Base-by-base conservation (phyloP, 2,113 vertebrate species). In the Kryptolebias marmoratus region DNA sequence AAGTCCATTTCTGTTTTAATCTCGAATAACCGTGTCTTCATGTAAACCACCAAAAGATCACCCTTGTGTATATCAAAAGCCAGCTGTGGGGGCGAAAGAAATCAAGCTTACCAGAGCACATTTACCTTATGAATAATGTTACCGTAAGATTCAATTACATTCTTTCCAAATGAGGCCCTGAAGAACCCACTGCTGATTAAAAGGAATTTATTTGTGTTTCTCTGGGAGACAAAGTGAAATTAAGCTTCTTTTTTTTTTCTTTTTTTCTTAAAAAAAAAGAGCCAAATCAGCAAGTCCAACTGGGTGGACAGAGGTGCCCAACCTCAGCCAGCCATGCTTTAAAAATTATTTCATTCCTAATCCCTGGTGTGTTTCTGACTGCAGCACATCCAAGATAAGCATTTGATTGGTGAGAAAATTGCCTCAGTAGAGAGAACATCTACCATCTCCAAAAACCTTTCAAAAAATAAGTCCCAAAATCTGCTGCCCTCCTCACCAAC, bases 131-230 rank as follows among this genome's bases (percentile, higher is more conserved):
- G 68, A 87, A 86, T 78, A 84, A 87, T 83, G 80, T 80, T 84
- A 86, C 88, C 64, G 86, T 83, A 75, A 83, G 82, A 86, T 86
- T 88, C 72, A 85, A 87, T 92, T 89, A 81, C 91, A 90, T 90
- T 90, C 88, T 71, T 88, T 88, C 81, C 81, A 87, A 89, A 90
- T 79, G 83, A 87, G 79, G 67, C 85, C 71, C 82, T 1, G n/a
- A 89, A 88, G 79, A 87, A 70, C 68, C 44, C 64, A 31, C 10
- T 44, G 78, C 75, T 92, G 89, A 91, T 92, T 89, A 91, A 90
- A 90, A 79, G 68, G 58, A 87, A 87, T 92, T 88, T 90, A 87
- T 88, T 92, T 90, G 74, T 79, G 76, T 88, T 91, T 82, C 77
- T 84, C 22, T 28, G 42, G 57, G 53, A 87, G 64, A 77, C 55